Base-by-base conservation (phyloP, 2,888 invertebrate genomes). In the Xestia c-nigrum region DNA sequence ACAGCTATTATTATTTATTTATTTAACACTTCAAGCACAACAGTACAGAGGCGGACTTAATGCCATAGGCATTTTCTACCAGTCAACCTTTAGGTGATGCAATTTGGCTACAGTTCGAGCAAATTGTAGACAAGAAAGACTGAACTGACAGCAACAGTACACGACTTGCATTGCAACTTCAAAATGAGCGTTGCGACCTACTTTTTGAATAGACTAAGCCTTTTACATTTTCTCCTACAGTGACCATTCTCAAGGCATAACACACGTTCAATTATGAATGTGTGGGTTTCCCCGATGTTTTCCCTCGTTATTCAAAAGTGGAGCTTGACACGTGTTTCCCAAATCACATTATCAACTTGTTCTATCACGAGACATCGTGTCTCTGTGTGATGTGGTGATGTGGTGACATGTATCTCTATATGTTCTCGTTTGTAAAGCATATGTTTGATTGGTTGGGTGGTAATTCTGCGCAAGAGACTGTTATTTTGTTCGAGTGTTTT, bases 311-410 rank as follows among this genome's bases (percentile, higher is more conserved):
- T 21, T 68, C 50, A 31, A 40, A 85, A 74, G 43, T 72, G 24
- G 72, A 78, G 68, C 76, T 76, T 66, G n/a, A 82, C 85, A 85
- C 72, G 78, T 85, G 83, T 72, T 74, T 66, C 43, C 14, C 16
- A 55, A 74, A 72, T 74, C 71, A 66, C 63, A 74, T 66, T 40
- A 66, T 71, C 38, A 74, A 43, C n/a, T 24, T 46, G 59, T 69
- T 65, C 68, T 12, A 66, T 77, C 78, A 77, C 61, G 69, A 64
- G 81, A 76, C 71, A 43, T 59, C 47, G 3, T 67, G 68, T 77
- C 73, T 55, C 55, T 66, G 47, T 47, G 67, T 50, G n/a, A 67
- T 50, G 31, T 69, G n/a, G 59, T 52, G 14, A 55, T 24, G 24
- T 65, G 47, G 46, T 47, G 50, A 72, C 46, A 59, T 57, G 16